phyloP scores from a whole-genome alignment of 1,140 invertebrate genomes.

The Caenorhabditis inopinata region DNA sequence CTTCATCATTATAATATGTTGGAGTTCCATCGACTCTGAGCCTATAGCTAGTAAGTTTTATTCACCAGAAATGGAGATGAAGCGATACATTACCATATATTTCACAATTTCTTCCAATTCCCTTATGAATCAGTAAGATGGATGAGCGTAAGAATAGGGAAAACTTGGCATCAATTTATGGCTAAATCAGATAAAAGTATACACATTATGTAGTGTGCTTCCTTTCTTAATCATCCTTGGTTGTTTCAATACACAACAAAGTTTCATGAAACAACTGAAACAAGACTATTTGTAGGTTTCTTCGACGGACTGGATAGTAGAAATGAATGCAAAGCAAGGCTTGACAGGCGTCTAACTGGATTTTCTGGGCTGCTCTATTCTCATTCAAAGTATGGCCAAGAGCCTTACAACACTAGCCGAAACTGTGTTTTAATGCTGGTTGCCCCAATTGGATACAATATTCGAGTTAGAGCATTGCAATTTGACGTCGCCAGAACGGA shows the following conservation, averaged over 20 bases:
- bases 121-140: slow-evolving; percentile 31
- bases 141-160: slow-evolving; percentile 14
- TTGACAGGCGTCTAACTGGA: slow-evolving; percentile 35
- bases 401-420: slow-evolving; percentile 46
- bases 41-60: slow-evolving; percentile 4
- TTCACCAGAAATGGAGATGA: not conserved
- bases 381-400: slow-evolving; percentile 40
- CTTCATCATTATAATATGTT: not conserved
- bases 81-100: too few species aligned
- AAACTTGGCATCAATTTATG: slow-evolving; percentile 3
- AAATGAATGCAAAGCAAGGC: slow-evolving; percentile 28
- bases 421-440: slow-evolving; percentile 49
- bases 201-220: slow-evolving; percentile 18
- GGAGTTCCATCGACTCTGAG: not conserved
- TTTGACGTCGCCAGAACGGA: slow-evolving; percentile 45
- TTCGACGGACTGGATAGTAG: slow-evolving; percentile 36
- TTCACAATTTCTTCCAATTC: not conserved
- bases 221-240: too few species aligned
- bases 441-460: slow-evolving; percentile 47
- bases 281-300: not conserved
- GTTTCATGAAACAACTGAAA: not conserved
- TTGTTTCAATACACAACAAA: not conserved
- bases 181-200: slow-evolving; percentile 28
- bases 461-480: slow-evolving; percentile 45
- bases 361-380: slow-evolving; percentile 44